phyloP scores from a whole-genome alignment of 2,888 invertebrate species.

The Drosophila parthenogenetica region DNA sequence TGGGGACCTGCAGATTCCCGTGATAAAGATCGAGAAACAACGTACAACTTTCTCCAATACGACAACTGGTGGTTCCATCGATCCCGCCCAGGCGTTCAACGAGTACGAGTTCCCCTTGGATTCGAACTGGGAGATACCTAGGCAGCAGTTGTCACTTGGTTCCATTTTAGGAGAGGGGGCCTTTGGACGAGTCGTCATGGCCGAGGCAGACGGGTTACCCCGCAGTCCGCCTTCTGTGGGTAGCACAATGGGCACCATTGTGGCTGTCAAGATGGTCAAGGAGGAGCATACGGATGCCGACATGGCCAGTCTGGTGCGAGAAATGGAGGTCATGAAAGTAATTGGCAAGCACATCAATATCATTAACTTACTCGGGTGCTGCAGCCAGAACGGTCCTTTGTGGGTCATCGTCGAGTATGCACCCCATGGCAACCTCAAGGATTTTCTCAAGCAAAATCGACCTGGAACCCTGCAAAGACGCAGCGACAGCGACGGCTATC shows the following conservation, averaged over 20 bases:
- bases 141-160: constrained; percentile 91
- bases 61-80: constrained; percentile 85
- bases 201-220: constrained; percentile 88
- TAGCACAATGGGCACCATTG: constrained; percentile 87
- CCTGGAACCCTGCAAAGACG: constrained; percentile 68
- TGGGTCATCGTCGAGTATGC: constrained; percentile 96
- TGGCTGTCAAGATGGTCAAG: constrained; percentile 99
- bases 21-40: constrained; percentile 96
- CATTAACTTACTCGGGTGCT: constrained; percentile 97
- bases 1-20: constrained; percentile 88
- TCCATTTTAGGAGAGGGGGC: constrained; percentile 98
- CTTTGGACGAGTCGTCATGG: constrained; percentile 98
- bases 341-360: constrained; percentile 99
- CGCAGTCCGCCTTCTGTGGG: constrained; percentile 50
- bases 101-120: constrained; percentile 98
- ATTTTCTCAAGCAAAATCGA: constrained; percentile 94
- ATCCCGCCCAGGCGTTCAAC: constrained; percentile 89
- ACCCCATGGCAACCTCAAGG: constrained; percentile 96
- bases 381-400: constrained; percentile 95
- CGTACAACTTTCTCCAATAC: constrained; percentile 89
- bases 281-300: constrained; percentile 98
- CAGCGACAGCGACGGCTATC: constrained; percentile 75
- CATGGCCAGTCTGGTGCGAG: constrained; percentile 97
- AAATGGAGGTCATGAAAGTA: constrained; percentile 99
- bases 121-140: constrained; percentile 96